Base-by-base conservation (phyloP, 2,888 invertebrate species). In the Liopterus haemorrhoidalis region DNA sequence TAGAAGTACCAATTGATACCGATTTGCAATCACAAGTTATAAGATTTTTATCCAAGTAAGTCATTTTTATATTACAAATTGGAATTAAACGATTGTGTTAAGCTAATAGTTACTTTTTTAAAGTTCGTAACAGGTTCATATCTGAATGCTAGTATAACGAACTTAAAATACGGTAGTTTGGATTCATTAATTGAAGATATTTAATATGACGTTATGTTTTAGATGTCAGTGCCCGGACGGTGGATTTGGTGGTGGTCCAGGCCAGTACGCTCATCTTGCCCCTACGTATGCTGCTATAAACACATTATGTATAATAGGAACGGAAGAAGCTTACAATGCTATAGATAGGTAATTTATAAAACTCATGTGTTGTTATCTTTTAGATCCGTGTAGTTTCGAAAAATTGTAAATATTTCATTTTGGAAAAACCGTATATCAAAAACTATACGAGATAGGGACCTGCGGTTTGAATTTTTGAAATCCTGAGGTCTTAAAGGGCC, bases 211-310 rank as follows among this genome's bases (percentile, higher is more conserved):
- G 22, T 40, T 46, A 41, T 53, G 62, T 54, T 60, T 42, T 46
- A 74, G 78, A 59, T 91, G 90, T 63, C 90, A 91, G 63, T 77
- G 80, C 64, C 74, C 78, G 8, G 73, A 78, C 33, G 94, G 94
- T 25, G 95, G 95, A 1, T 95, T 92, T 73, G 85, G 85, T 46
- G 99, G 99, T 41, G 97, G 97, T 0, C 97, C 96, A 1, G 81
- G 84, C 1, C 97, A 99, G 66, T 72, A 78, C 58, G 76, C 96
- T 14, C 99, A 99, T 70, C 74, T 99, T 47, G 99, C 99, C 1
- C 85, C 97, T 3, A 99, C 97, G 1, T 99, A 96, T 71, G 97
- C 96, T 33, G 95, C 97, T 49, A 82, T 99, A 0, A 93, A 91
- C 73, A 85, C 93, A 18, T 71, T 99, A 4, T 87, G 89, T 61